Evolutionary conservation across 2,888 invertebrate species (phyloP).

Genomic region (Alitta virens): DNA sequence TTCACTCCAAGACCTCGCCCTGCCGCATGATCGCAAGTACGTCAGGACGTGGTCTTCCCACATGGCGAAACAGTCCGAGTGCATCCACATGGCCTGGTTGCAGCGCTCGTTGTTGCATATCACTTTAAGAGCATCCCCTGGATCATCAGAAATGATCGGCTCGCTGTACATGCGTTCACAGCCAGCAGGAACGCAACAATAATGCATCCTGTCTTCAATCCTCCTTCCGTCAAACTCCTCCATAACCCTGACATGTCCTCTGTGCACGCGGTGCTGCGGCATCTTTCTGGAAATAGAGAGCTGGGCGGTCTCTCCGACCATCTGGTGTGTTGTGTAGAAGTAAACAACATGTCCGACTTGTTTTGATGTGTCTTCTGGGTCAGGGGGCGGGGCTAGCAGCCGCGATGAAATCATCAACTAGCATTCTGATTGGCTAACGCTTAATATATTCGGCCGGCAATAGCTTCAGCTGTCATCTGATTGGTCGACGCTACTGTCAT

Average conservation of each 20-base stretch:
- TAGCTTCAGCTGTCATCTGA: neutral
- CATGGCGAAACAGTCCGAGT: slow-evolving; percentile 88
- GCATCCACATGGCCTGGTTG: slow-evolving; percentile 86
- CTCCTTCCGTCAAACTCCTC: too few relatives aligned
- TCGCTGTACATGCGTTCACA: slow-evolving; percentile 18
- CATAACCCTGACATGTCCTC: too few relatives aligned
- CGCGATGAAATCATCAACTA: slow-evolving; percentile 16
- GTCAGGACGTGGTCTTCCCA: slow-evolving; percentile 89
- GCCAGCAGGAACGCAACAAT: slow-evolving; percentile 27
- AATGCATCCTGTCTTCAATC: neutral
- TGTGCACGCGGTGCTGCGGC: too few relatives aligned
- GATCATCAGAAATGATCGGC: slow-evolving; percentile 40
- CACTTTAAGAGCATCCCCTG: slow-evolving; percentile 71
- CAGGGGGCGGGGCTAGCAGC: slow-evolving; percentile 7
- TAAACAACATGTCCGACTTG: slow-evolving; percentile 16
- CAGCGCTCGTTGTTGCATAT: slow-evolving; percentile 94
- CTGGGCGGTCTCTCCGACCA: too few relatives aligned
- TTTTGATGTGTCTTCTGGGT: slow-evolving; percentile 8
- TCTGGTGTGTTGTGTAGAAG: neutral
- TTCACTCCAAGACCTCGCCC: slow-evolving; percentile 93
- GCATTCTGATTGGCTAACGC: neutral
- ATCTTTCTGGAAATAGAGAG: too few relatives aligned
- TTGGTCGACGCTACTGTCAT: neutral
- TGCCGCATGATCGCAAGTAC: slow-evolving; percentile 84
- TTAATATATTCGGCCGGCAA: too few relatives aligned